Base-by-base conservation (phyloP, 2,888 invertebrate genomes). In the Synanthedon vespiformis region DNA sequence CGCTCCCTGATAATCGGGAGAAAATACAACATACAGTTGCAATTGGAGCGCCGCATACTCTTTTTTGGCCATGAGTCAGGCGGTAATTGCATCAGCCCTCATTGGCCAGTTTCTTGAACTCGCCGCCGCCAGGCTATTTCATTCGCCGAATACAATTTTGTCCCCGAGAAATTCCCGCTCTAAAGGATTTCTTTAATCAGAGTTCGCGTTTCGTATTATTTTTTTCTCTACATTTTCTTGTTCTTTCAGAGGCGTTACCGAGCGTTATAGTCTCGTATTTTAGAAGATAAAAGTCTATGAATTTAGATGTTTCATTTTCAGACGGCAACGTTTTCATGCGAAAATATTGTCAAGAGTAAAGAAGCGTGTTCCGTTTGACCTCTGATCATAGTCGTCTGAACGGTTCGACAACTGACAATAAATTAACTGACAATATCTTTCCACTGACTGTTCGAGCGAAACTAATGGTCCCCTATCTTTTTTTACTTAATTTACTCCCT, bases 1-100 rank as follows among this genome's bases (percentile, higher is more conserved):
- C 66, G 74, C 72, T 76, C 77, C 74, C 78, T 78, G 79, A 81
- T 83, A 78, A 85, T 83, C 80, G 80, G 74, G 82, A 81, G 83
- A 80, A 80, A 76, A 81, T 80, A 80, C 79, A 74, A 79, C 77
- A 75, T 69, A 72, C 74, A 80, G 80, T 72, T 83, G 84, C 85
- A 84, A 79, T 78, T 70, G 73, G 76, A 73, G 71, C 77, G 80
- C 80, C 78, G 81, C 82, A 81, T 80, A 72, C 67, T 74, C 68
- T 77, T 80, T 80, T 81, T 82, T 80, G 79, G 77, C 68, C 67
- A 74, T 80, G 84, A 82, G 65, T 82, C 81, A 80, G 77, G 61
- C 72, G 61, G 74, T 80, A 77, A 81, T 81, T 75, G 76, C 77
- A 73, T 75, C 75, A 69, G 70, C 66, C 66, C 65, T 76, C 75